Percentiles rank a stretch among this genome's conserved stretches.
Conservation (phyloP, 2,113 vertebrate species). For the Planiliza haematocheilus region DNA sequence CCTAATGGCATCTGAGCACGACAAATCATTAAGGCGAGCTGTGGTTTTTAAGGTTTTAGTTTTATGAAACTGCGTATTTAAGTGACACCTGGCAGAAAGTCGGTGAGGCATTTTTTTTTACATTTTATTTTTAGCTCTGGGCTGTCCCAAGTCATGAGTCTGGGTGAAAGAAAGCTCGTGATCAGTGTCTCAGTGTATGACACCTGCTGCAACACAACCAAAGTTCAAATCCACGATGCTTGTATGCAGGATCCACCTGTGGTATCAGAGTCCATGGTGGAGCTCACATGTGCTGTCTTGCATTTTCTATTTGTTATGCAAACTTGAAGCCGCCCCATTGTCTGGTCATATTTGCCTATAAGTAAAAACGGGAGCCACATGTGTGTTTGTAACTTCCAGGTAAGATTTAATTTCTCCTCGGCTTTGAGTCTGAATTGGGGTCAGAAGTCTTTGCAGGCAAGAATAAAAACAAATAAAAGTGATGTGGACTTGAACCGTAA, state of each 20-base stretch:
- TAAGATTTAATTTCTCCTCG: conserved; percentile 12
- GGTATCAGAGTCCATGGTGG: background rate
- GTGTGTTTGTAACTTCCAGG: background rate
- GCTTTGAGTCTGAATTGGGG: background rate
- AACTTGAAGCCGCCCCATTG: conserved; percentile 8
- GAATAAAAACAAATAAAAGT: background rate
- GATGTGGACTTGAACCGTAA: conserved; percentile 4
- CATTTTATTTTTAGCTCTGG: conserved; percentile 23
- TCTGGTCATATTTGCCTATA: conserved; percentile 16
- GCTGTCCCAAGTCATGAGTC: conserved; percentile 25
- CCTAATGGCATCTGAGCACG: no score
- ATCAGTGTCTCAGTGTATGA: background rate
- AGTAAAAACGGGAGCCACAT: conserved; percentile 11
- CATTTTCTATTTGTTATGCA: conserved; percentile 52
- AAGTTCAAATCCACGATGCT: background rate
- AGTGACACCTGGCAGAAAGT: conserved; percentile 19
- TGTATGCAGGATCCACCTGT: conserved; percentile 5
- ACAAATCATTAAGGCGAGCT: no score
- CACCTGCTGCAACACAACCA: conserved; percentile 27
- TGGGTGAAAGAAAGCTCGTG: conserved; percentile 19
- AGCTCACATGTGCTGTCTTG: background rate
- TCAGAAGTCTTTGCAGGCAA: conserved; percentile 5
- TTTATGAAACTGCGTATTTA: background rate
- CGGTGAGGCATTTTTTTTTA: conserved; percentile 19
- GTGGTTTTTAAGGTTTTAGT: no score